Evolutionary conservation across 2,888 invertebrate genomes (phyloP), one percentile per base, ranked within the genome.

Genomic region (Rugalucina vietnamica): DNA sequence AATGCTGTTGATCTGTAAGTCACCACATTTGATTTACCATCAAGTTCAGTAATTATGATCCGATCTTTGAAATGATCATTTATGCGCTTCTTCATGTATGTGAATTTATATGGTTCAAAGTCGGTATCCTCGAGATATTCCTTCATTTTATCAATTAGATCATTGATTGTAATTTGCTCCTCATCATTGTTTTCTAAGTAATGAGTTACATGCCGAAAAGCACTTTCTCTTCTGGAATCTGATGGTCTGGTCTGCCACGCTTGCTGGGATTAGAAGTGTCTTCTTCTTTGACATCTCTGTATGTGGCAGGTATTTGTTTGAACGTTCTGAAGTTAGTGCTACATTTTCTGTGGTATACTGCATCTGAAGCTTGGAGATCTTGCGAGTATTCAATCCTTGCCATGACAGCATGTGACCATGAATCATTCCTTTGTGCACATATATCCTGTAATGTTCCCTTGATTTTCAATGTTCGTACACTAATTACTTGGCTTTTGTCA

Each of bases 381-480:
- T 43, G 43, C 43, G 43, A 43, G 43, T 43, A 18, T 43, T 43
- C 43, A 12, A 43, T 43, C 43, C 43, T 43, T 12, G 43, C 43
- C 8, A 43, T 43, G 8, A 43, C 43, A 43, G 43, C 8, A 18
- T 43, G 43, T 12, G 43, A 43, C 43, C 8, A 43, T 12, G 43
- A 43, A 8, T 18, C 43, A 8, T 43, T 43, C 18, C 18, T 43
- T 43, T 76, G 49, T 43, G 36, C n/a, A 73, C 81, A 81, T 18
- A 72, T 60, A 10, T 71, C 36, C 37, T 34, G n/a, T 37, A 81
- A 73, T 1, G 24, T 82, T 18, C 39, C 34, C 57, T 74, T 50
- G 37, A 78, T 27, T 18, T 69, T 54, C n/a, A 71, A 34, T 14
- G 78, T 70, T 49, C 71, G 49, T 5, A 74, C 74, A 32, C 27